Conservation (phyloP, 2,888 invertebrate species). For the Lasioglossum calceatum region DNA sequence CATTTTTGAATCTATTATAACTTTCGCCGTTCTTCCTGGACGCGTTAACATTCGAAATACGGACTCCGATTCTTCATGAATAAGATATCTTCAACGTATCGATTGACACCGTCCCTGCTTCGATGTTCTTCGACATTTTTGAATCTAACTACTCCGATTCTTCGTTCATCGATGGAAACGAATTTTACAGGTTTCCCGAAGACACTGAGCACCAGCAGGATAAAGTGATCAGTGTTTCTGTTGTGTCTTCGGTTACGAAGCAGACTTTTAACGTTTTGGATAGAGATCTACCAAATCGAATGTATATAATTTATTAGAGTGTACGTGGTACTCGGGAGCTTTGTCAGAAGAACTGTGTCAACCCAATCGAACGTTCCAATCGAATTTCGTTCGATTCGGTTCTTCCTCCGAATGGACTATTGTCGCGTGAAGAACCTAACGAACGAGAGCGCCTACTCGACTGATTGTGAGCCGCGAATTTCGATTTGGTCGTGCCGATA, state of each 20-base stretch:
- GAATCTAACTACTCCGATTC: too few relatives aligned
- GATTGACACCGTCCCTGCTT: too few relatives aligned
- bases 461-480: background rate
- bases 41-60: background rate
- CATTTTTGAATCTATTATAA: background rate
- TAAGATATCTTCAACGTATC: too few relatives aligned
- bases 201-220: background rate
- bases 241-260: background rate
- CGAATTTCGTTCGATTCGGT: background rate
- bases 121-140: too few relatives aligned
- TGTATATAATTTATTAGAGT: conserved; percentile 64
- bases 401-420: background rate
- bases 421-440: background rate
- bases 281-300: conserved; percentile 70
- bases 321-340: conserved; percentile 28
- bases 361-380: conserved; percentile 9
- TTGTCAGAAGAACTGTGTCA: background rate
- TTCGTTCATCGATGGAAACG: background rate
- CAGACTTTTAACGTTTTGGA: background rate
- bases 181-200: background rate
- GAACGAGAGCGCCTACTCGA: background rate
- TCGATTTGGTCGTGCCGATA: background rate
- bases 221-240: background rate
- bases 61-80: too few relatives aligned
- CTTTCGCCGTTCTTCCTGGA: background rate